Base-by-base conservation (phyloP, 2,888 invertebrate genomes). In the Ennomos fuscantarius region DNA sequence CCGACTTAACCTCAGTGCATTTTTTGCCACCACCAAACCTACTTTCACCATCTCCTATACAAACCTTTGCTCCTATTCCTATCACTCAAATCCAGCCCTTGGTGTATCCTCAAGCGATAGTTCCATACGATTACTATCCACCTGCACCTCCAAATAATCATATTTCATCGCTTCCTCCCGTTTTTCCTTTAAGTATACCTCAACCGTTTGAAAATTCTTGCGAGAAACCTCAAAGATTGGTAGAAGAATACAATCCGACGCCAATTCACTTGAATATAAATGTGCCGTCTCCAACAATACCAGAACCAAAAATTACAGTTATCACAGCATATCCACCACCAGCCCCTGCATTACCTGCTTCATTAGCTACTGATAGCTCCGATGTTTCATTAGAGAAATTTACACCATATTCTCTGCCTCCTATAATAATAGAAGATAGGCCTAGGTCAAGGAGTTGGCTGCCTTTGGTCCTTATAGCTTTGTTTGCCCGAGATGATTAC, bases 221-320 rank as follows among this genome's bases (percentile, higher is more conserved):
- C 13, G 10, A 12, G 0, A 45, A 33, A 12, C 49, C 40, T 8
- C 33, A 42, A 15, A 31, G 39, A 11, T 39, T 34, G 9, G 10
- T 35, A 43, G 53, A 62, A 8, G 53, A 50, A 9, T 46, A 39
- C 37, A 44, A 32, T 41, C 60, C 53, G 0, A 41, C 64, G 32
- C 85, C 87, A 1, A 62, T 84, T 46, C 79, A 68, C 63, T 70
- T 86, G 11, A 77, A 84, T 60, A 78, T 86, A 31, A 81, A 78
- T 48, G 48, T 85, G 32, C 81, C 85, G 44, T 57, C 80, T 5
- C 71, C 76, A 32, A 70, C 57, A 9, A 48, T 65, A n/a, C 70
- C 76, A 24, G 68, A 75, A 12, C 81, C 83, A 9, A 62, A 60
- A 31, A 68, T 80, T 66, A 70, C 76, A 13, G 57, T 79, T 1